Conservation (phyloP, 2,797 vertebrate species). For the Anolis apletophallus region DNA sequence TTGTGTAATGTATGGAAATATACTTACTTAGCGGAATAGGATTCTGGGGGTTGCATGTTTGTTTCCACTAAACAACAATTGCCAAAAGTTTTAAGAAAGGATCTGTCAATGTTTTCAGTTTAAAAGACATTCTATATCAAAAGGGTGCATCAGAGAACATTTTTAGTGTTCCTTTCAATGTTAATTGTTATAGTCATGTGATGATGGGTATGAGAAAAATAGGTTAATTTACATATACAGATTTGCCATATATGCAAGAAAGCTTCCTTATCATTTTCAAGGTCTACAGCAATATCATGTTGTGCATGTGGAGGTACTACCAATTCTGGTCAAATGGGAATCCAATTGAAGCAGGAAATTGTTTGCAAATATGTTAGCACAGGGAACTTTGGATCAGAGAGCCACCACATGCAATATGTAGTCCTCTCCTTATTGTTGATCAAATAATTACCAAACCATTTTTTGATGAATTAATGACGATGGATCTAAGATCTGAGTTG, state of each 20-base stretch:
- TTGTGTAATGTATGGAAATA: slow-evolving; percentile 11
- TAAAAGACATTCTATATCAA: slow-evolving; percentile 1
- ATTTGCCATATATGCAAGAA: background rate
- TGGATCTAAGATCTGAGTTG: background rate
- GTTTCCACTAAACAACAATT: slow-evolving; percentile 18
- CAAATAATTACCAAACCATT: background rate
- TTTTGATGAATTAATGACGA: background rate
- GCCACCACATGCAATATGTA: background rate
- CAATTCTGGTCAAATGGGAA: background rate
- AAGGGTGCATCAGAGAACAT: background rate
- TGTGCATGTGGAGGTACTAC: background rate
- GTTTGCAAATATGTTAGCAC: background rate
- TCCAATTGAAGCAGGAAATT: background rate
- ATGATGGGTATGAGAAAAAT: background rate
- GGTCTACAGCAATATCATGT: background rate
- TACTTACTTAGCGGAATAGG: slow-evolving; percentile 31
- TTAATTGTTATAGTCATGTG: background rate
- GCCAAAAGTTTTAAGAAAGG: slow-evolving; percentile 42
- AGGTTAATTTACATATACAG: background rate
- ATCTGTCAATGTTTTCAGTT: slow-evolving; percentile 39
- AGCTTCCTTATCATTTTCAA: background rate
- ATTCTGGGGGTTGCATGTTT: slow-evolving; percentile 42
- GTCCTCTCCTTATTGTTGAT: background rate
- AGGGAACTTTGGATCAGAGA: background rate
- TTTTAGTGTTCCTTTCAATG: too few relatives aligned